Percentiles rank a stretch among this genome's conserved stretches.
Evolutionary conservation across 2,113 vertebrate species (phyloP).

Genomic region (Shinisaurus crocodilurus): DNA sequence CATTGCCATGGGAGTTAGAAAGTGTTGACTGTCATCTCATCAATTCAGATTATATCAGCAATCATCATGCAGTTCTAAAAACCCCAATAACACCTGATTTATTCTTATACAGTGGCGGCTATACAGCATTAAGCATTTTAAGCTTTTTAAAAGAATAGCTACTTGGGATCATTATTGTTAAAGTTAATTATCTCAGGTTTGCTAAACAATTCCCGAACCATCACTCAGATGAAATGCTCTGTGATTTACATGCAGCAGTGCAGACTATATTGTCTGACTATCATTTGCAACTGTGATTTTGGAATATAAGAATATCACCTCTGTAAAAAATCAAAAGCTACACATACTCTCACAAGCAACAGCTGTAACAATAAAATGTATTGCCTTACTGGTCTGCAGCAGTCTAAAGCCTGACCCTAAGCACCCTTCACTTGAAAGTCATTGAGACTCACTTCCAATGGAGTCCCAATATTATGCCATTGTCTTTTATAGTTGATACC

Average conservation of each 20-base stretch:
- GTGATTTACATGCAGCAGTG: neutral
- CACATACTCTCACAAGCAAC: neutral
- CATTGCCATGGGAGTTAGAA: neutral
- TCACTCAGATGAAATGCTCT: constrained; percentile 11
- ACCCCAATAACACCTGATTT: constrained; percentile 19
- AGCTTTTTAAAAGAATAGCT: neutral
- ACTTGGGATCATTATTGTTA: constrained; percentile 24
- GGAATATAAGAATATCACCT: neutral
- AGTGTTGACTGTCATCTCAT: neutral
- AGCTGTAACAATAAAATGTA: neutral
- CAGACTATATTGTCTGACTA: neutral
- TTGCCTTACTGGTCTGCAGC: neutral
- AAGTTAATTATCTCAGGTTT: constrained; percentile 16
- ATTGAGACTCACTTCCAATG: neutral
- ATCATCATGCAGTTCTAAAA: neutral
- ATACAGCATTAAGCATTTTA: neutral
- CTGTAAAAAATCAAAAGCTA: neutral
- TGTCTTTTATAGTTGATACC: neutral
- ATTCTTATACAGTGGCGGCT: constrained; percentile 7
- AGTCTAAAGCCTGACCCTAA: neutral
- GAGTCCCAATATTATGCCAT: neutral
- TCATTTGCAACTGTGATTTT: neutral
- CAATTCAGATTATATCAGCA: neutral
- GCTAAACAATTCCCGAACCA: constrained; percentile 24
- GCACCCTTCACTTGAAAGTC: neutral